Evolutionary conservation across 2,888 invertebrate genomes (phyloP), one percentile per base, ranked within the genome.

Genomic region (Metacarcinus magister): DNA sequence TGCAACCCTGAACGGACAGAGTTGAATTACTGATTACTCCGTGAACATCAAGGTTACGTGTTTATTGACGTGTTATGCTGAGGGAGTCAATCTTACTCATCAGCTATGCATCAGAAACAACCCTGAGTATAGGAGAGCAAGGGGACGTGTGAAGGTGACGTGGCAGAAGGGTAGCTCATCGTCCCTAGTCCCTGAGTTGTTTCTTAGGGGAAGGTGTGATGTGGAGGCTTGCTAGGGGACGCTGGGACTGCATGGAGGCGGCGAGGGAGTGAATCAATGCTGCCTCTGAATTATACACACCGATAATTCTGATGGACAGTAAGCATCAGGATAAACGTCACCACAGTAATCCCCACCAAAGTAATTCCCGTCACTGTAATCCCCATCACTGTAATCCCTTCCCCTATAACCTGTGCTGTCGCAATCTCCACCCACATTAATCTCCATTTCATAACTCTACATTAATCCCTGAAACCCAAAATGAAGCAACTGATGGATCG

Each of bases 401-500:
- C n/a, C 3, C n/a, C 4, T 67, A 67, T 67, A 67, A 67, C 67
- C n/a, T 67, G 67, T 67, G 67, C 23, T 82, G 82, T 28, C 32
- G 32, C 16, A 32, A 82, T 82, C 82, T 82, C 32, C 32, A 10
- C 32, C 10, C 7, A 7, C 82, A 82, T 82, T 82, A 82, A 82
- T 82, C 82, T 82, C 82, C 32, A 13, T 82, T 82, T 0, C 82
- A 10, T 82, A 32, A 28, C 28, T 32, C 16, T 7, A 82, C 82
- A 82, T 82, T 82, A 82, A 82, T 82, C 82, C 28, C 32, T 2
- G 32, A 16, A 8, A 13, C 82, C 13, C 75, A 8, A 75, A 82
- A 82, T 82, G 32, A 82, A 82, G 82, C 82, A 28, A 28, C 28
- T 28, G 32, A 82, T 82, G 82, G 82, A 82, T 82, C 82, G 82